Evolutionary conservation across 2,113 vertebrate genomes (phyloP).

Genomic region (Boulengeromyrus knoepffleri): DNA sequence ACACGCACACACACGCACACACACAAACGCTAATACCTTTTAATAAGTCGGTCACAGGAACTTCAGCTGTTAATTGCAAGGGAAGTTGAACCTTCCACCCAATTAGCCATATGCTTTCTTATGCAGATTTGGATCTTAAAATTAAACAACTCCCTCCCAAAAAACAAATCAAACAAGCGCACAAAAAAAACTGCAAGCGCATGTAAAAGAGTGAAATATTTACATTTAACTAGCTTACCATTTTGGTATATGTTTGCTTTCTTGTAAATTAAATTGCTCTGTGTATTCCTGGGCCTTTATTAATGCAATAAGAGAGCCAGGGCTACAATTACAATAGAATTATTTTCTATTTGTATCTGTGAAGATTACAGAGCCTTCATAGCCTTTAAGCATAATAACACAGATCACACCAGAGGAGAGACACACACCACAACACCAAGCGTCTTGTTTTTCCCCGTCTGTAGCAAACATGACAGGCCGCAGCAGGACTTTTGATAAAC

Average conservation of each 20-base stretch:
- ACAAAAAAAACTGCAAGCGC: constrained; percentile 25
- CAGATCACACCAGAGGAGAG: neutral
- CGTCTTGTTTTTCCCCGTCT: neutral
- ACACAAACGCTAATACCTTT: constrained; percentile 34
- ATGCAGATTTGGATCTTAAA: constrained; percentile 32
- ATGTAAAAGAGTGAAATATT: constrained; percentile 28
- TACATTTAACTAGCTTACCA: constrained; percentile 27
- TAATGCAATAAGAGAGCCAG: neutral
- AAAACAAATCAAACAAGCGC: constrained; percentile 24
- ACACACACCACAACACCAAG: neutral
- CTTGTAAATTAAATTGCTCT: constrained; percentile 1
- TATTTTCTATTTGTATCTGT: neutral
- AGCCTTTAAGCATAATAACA: neutral
- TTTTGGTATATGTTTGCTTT: constrained; percentile 18
- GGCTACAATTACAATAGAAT: neutral
- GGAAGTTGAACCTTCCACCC: constrained; percentile 35
- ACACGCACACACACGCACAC: neutral
- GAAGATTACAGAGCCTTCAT: neutral
- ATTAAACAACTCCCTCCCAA: constrained; percentile 22
- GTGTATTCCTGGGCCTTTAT: neutral
- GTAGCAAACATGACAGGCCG: neutral
- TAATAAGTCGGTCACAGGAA: constrained; percentile 34
- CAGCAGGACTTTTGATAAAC: neutral
- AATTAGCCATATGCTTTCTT: constrained; percentile 40
- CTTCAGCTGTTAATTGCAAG: constrained; percentile 39